Evolutionary conservation across 37 sponge, comb jelly and placozoan genomes (phyloP), one percentile per base, ranked within the genome.

Genomic region (Bolinopsis microptera): DNA sequence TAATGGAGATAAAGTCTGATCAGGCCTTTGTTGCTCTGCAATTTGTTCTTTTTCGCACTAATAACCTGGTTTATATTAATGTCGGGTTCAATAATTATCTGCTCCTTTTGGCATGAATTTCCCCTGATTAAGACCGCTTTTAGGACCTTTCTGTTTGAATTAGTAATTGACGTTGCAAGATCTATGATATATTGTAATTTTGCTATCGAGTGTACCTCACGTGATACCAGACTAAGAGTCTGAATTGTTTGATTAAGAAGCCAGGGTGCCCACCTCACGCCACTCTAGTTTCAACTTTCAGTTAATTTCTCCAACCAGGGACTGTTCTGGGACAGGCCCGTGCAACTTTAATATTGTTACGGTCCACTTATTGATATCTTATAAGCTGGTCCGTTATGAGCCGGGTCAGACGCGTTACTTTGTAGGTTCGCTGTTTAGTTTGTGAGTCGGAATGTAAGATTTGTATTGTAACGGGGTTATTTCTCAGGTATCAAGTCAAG

Each of bases 401-500:
- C 61, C 61, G 13, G 61, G 5, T 48, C 61, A n/a, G n/a, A n/a
- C n/a, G n/a, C n/a, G n/a, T n/a, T n/a, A n/a, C n/a, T n/a, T n/a
- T n/a, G 9, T 13, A 48, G 61, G 5, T 48, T 48, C 5, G 5
- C 61, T 18, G 61, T 48, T 48, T 13, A 48, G 5, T 48, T 48
- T 48, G 61, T 18, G 61, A 5, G 61, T 48, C 13, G 61, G 5
- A 18, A 13, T 48, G 61, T 48, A 13, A 13, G 13, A 48, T 18
- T 48, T 5, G n/a, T n/a, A 48, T 48, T 48, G 61, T 48, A 18
- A 48, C 5, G 9, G 61, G 61, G 9, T 48, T 5, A 23, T 30
- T n/a, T 72, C 74, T 21, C 80, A 77, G 90, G 90, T 16, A 16
- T 39, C 90, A 86, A 86, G 80, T 77, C 80, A 77, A 77, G 80